phyloP scores from a whole-genome alignment of 2,888 invertebrate genomes.

The Drosophila nigritarsus region DNA sequence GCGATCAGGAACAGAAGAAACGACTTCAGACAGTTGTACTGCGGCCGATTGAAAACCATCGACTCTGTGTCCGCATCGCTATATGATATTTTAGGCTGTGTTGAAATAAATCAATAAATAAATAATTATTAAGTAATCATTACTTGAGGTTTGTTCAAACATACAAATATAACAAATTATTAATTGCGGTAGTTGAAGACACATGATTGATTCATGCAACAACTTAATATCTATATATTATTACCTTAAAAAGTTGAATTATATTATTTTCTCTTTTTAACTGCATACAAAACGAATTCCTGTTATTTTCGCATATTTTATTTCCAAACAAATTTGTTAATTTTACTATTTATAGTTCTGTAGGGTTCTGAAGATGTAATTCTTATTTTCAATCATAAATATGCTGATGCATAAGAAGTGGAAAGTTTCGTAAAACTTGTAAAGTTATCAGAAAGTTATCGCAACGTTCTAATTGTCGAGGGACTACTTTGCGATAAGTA shows the following conservation, averaged over 20 bases:
- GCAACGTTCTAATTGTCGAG: not conserved
- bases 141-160: not conserved
- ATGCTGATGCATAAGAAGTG: not conserved
- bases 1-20: constrained; percentile 90
- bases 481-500: not conserved
- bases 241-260: not conserved
- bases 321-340: not conserved
- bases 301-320: not conserved
- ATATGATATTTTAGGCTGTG: constrained; percentile 65
- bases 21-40: constrained; percentile 87
- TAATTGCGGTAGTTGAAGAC: not conserved
- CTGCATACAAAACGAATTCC: not conserved
- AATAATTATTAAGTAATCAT: not conserved
- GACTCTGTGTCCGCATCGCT: constrained; percentile 84
- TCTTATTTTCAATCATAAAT: not conserved
- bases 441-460: not conserved
- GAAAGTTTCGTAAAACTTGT: not conserved
- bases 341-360: too few species aligned
- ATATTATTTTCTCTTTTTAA: not conserved
- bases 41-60: constrained; percentile 84
- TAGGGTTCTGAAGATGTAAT: too few species aligned
- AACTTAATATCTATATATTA: not conserved
- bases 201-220: not conserved
- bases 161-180: not conserved
- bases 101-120: not conserved